Conservation (phyloP, 1,140 invertebrate genomes). For the Hermatobates lingyangjiaoensis region DNA sequence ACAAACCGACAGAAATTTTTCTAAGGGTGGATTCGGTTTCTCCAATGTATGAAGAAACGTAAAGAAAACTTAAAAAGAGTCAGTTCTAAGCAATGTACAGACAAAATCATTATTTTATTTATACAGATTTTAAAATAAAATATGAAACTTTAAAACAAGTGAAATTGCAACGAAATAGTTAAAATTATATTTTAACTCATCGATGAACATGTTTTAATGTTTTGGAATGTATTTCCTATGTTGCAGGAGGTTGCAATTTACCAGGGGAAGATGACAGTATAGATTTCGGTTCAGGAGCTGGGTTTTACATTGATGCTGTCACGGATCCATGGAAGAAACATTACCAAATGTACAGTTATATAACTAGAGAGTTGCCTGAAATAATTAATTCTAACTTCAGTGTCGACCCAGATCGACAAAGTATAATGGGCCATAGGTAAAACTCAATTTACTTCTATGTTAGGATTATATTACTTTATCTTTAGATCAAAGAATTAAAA, state of each 20-base stretch:
- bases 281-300: constrained; percentile 89
- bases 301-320: constrained; percentile 89
- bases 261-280: constrained; percentile 75
- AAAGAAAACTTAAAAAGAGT: too few species aligned
- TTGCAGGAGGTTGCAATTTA: constrained; percentile 58
- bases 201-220: too few species aligned
- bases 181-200: too few species aligned
- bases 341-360: constrained; percentile 92
- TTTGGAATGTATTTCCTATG: constrained; percentile 2
- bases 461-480: neutral
- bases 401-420: constrained; percentile 34
- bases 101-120: too few species aligned
- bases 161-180: too few species aligned
- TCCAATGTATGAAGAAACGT: too few species aligned
- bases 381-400: constrained; percentile 59
- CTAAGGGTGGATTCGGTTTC: too few species aligned
- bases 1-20: too few species aligned
- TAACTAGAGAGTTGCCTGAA: constrained; percentile 73
- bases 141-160: too few species aligned
- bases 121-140: too few species aligned
- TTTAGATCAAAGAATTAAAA: neutral
- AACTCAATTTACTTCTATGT: neutral
- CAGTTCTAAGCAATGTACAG: too few species aligned
- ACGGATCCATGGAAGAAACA: constrained; percentile 80
- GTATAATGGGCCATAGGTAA: constrained; percentile 74